Conservation (phyloP, 23 tunicate genomes). For the Trididemnum nubilum region DNA sequence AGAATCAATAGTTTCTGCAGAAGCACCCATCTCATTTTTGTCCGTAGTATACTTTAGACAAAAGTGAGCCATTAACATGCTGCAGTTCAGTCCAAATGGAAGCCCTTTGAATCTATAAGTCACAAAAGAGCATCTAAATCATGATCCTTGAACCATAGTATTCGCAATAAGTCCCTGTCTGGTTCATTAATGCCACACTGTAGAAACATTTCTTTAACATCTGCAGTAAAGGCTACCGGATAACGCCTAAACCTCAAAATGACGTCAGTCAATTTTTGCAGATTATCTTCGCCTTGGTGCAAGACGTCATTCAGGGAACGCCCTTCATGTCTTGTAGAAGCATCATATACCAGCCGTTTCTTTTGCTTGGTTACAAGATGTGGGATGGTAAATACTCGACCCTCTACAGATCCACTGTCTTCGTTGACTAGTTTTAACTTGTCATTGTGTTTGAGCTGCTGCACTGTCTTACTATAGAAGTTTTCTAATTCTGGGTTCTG, state of each 20-base stretch:
- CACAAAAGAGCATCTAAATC: not conserved
- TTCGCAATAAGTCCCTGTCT: not conserved
- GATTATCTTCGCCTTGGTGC: not conserved
- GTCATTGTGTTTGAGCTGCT: too few relatives aligned
- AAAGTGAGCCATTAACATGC: not conserved
- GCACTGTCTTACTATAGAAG: too few relatives aligned
- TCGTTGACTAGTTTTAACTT: too few relatives aligned
- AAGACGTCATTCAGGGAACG: not conserved
- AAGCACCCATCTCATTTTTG: not conserved
- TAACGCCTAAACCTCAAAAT: not conserved
- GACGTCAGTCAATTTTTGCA: not conserved
- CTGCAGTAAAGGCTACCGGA: not conserved
- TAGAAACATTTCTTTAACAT: not conserved
- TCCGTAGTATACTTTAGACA: not conserved
- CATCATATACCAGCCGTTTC: not conserved
- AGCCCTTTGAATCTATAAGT: not conserved
- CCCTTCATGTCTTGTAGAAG: not conserved
- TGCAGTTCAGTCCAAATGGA: not conserved
- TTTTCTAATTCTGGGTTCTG: too few relatives aligned
- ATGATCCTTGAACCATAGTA: not conserved
- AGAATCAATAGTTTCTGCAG: not conserved
- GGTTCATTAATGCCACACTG: not conserved
- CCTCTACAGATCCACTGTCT: too few relatives aligned
- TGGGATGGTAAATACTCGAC: too few relatives aligned
- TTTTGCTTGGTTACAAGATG: too few relatives aligned